phyloP scores from a whole-genome alignment of 1,140 invertebrate species.

The Psix sp. region DNA sequence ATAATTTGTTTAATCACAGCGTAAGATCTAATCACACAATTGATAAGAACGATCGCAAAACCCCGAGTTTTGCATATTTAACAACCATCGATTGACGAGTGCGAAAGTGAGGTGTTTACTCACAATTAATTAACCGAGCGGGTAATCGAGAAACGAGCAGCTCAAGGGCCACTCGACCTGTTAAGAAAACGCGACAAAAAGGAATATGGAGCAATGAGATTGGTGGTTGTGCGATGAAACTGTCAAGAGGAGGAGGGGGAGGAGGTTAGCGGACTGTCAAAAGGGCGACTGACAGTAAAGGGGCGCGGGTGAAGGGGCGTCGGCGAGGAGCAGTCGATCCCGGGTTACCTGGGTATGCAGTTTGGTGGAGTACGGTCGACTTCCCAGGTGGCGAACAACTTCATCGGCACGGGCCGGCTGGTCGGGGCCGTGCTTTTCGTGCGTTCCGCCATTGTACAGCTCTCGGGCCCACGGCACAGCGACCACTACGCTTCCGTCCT shows the following conservation, averaged over 20 bases:
- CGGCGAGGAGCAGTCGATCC: constrained; percentile 17
- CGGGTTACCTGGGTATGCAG: constrained; percentile 93
- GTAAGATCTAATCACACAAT: no score
- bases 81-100: no score
- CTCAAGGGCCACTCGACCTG: no score
- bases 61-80: no score
- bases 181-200: no score
- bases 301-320: constrained; percentile 14
- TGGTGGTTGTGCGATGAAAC: background rate
- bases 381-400: constrained; percentile 98
- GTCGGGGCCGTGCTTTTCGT: constrained; percentile 72
- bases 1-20: no score
- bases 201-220: no score
- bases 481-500: background rate
- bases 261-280: background rate
- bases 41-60: no score
- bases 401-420: constrained; percentile 95
- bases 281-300: constrained; percentile 10
- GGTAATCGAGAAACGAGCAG: no score
- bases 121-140: no score
- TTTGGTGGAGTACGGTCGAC: constrained; percentile 96
- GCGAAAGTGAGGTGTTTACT: no score
- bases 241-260: background rate
- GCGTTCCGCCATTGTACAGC: constrained; percentile 78
- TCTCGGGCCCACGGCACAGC: constrained; percentile 47